A percentile compares a stretch with the other conserved stretches of the same genome.
Conservation (phyloP, 2,888 invertebrate genomes). For the Thalpophila matura region DNA sequence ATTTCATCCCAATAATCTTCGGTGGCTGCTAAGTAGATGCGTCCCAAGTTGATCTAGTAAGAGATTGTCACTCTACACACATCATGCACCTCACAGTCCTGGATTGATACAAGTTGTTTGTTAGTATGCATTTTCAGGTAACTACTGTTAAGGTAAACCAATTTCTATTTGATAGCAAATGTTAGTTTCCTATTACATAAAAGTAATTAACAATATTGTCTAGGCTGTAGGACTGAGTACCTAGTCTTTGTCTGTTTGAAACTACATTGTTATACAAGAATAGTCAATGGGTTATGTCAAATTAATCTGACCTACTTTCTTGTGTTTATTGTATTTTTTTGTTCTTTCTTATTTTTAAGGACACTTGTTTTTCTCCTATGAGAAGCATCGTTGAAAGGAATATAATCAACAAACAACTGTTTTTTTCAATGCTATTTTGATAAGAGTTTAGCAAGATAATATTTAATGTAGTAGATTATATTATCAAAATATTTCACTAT, state of each 20-base stretch:
- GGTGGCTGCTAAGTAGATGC: slow-evolving; percentile 73
- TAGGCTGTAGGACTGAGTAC: slow-evolving; percentile 19
- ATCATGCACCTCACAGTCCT: slow-evolving; percentile 89
- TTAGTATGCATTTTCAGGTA: slow-evolving; percentile 77
- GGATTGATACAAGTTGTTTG: slow-evolving; percentile 84
- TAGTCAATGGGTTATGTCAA: slow-evolving; percentile 20
- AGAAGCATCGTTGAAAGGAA: background rate
- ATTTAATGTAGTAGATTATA: slow-evolving; percentile 3
- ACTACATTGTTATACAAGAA: slow-evolving; percentile 12
- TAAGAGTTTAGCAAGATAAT: slow-evolving; percentile 6
- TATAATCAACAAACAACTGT: background rate
- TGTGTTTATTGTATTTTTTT: background rate
- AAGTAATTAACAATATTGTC: slow-evolving; percentile 5
- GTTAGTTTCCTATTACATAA: slow-evolving; percentile 54
- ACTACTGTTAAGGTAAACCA: slow-evolving; percentile 61
- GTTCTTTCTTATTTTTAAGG: background rate
- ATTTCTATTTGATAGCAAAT: slow-evolving; percentile 53
- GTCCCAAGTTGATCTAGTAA: slow-evolving; percentile 76
- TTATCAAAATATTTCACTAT: slow-evolving; percentile 12
- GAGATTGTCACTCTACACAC: slow-evolving; percentile 78
- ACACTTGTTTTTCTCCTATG: slow-evolving; percentile 5
- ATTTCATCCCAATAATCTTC: slow-evolving; percentile 88
- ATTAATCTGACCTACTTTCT: slow-evolving; percentile 17
- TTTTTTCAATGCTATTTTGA: slow-evolving; percentile 1
- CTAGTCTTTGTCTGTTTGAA: slow-evolving; percentile 22